These are phyloP conservation scores for Syncerus caffer DNA, from an alignment of 2,797 vertebrate genomes.

Conservation along the genomic window DNA sequence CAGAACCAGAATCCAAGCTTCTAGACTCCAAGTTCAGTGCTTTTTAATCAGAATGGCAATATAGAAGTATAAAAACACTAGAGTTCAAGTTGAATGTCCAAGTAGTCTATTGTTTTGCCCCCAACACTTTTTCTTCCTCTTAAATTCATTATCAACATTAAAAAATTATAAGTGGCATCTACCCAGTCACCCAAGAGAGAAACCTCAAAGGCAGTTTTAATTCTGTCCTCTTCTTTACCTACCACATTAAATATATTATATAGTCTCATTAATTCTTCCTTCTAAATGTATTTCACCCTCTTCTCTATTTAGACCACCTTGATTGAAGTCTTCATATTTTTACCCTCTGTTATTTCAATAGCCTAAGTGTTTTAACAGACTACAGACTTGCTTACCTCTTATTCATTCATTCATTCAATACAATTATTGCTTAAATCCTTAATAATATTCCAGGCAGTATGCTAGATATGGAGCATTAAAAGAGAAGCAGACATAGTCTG, in stretches of 20 bases:
- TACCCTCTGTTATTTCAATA: conserved; percentile 5
- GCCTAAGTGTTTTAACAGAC: neutral
- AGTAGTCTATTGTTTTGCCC: neutral
- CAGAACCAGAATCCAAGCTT: neutral
- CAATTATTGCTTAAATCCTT: neutral
- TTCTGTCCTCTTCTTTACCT: neutral
- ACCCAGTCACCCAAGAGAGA: neutral
- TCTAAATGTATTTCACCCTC: neutral
- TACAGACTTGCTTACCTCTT: neutral
- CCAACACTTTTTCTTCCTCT: neutral
- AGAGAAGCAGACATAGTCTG: neutral
- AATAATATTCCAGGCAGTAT: neutral
- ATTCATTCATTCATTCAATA: neutral
- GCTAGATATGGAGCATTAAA: neutral
- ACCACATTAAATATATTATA: neutral
- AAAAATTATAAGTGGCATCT: neutral
- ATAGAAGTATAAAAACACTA: neutral
- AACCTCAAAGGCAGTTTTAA: conserved; percentile 1
- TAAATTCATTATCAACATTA: neutral
- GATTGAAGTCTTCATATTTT: neutral
- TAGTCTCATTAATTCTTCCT: neutral
- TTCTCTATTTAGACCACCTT: neutral
- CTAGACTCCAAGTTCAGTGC: neutral
- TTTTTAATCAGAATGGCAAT: neutral
- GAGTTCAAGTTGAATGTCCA: neutral